These are phyloP conservation scores for Nowickia ferox DNA, from an alignment of 2,888 invertebrate genomes.

Conservation along the genomic window DNA sequence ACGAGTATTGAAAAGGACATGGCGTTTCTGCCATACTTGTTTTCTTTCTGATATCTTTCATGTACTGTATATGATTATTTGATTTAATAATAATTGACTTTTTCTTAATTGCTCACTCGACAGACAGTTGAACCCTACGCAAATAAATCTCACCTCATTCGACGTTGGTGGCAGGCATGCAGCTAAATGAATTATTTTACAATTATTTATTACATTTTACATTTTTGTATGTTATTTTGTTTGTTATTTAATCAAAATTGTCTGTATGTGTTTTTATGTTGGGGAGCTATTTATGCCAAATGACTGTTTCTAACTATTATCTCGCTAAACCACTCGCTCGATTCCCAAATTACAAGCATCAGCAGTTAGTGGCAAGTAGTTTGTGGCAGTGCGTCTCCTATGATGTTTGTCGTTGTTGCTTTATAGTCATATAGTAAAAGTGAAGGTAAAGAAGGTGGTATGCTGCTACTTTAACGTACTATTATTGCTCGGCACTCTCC, in stretches of 20 bases:
- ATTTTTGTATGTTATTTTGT: slow-evolving; percentile 17
- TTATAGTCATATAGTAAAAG: slow-evolving; percentile 32
- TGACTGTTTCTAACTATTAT: slow-evolving; percentile 39
- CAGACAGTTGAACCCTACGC: slow-evolving; percentile 32
- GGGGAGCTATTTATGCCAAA: slow-evolving; percentile 43
- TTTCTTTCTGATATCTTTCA: background rate
- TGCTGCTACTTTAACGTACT: slow-evolving; percentile 12
- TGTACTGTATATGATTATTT: background rate
- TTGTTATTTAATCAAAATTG: slow-evolving; percentile 29
- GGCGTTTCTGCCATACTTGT: background rate
- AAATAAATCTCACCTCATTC: slow-evolving; percentile 48
- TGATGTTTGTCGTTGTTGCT: slow-evolving; percentile 2
- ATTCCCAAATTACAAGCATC: slow-evolving; percentile 53
- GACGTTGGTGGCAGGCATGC: slow-evolving; percentile 50
- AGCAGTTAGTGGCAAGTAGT: slow-evolving; percentile 42
- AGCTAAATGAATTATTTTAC: slow-evolving; percentile 64
- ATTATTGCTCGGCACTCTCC: slow-evolving; percentile 26
- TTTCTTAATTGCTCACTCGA: slow-evolving; percentile 69
- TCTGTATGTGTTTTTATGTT: background rate
- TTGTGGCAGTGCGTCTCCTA: slow-evolving; percentile 42
- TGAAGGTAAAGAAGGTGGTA: slow-evolving; percentile 64
- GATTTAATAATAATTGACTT: slow-evolving; percentile 54
- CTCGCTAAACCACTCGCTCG: slow-evolving; percentile 51
- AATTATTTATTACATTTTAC: slow-evolving; percentile 54
- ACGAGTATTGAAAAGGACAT: no score